Base-by-base conservation (phyloP, 2,797 vertebrate genomes). In the Lepilemur septentrionalis region DNA sequence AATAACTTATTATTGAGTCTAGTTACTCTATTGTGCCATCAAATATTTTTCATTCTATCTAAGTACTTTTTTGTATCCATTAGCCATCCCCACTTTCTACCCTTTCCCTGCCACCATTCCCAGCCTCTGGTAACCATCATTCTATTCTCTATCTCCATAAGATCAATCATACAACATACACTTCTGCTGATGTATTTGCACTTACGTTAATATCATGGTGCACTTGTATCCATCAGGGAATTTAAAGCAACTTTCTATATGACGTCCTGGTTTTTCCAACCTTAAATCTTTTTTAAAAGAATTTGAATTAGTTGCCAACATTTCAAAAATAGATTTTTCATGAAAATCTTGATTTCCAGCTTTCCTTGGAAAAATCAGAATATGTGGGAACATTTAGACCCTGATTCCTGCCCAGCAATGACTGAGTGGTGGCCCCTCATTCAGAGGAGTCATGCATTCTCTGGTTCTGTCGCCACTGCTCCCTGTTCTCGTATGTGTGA, bases 261-360 rank as follows among this genome's bases (percentile, higher is more conserved):
- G 55, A 14, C 48, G 57, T 59, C 55, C 48, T 41, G 69, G 38
- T 48, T 30, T 61, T 55, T 13, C 13, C 9, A 41, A 32, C 43
- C 32, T 65, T 75, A 25, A 86, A 43, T 46, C 20, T 28, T 25
- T n/a, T 87, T 63, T 46, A 12, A 5, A 83, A 55, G 38, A 80
- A 67, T 48, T 81, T 57, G 10, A 69, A 32, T 85, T 91, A 76
- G 14, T 91, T 88, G 59, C 12, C 2, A 81, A 13, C 48, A 43
- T 76, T 91, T 78, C 38, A 80, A 72, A 95, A 86, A 57, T 12
- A 61, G 9, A 17, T 78, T 72, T 94, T 67, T 59, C 23, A 35
- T 41, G 41, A 48, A 65, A 50, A 63, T 38, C 25, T 73, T 20
- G 8, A 20, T 89, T 80, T 82, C 41, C 15, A 69, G 20, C 11